These are phyloP conservation scores for Muscicapa comitata DNA, from an alignment of 2,797 vertebrate genomes.

Conservation along the genomic window DNA sequence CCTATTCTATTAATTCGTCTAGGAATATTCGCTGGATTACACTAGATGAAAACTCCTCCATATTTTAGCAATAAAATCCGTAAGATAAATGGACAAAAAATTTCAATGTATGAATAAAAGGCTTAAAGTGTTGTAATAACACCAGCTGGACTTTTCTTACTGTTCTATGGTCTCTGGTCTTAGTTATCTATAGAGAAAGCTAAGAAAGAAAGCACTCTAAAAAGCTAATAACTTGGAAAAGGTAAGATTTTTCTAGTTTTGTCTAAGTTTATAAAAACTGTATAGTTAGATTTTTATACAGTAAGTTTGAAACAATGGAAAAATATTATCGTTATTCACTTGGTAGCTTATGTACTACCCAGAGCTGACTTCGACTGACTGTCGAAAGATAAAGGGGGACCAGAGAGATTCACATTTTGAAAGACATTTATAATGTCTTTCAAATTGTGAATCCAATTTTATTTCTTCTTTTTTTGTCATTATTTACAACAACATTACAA, in stretches of 20 bases:
- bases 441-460: not conserved
- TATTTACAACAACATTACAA: not conserved
- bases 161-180: not conserved
- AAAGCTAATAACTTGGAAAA: not conserved
- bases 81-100: not conserved
- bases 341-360: not conserved
- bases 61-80: not conserved
- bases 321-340: not conserved
- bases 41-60: not conserved
- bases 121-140: not conserved
- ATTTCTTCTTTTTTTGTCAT: not conserved
- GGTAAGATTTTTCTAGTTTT: not conserved
- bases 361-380: not conserved
- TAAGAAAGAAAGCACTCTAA: not conserved
- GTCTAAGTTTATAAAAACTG: not conserved
- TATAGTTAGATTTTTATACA: not conserved
- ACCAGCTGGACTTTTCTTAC: not conserved
- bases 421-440: not conserved
- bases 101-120: not conserved
- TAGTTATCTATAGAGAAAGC: not conserved
- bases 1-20: not conserved
- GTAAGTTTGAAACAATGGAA: not conserved
- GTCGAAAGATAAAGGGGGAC: not conserved
- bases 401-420: not conserved
- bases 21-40: not conserved